Percentiles rank a stretch among this genome's conserved stretches.
Conservation (phyloP, 1,140 invertebrate genomes). For the Leptonema lineaticorne region DNA sequence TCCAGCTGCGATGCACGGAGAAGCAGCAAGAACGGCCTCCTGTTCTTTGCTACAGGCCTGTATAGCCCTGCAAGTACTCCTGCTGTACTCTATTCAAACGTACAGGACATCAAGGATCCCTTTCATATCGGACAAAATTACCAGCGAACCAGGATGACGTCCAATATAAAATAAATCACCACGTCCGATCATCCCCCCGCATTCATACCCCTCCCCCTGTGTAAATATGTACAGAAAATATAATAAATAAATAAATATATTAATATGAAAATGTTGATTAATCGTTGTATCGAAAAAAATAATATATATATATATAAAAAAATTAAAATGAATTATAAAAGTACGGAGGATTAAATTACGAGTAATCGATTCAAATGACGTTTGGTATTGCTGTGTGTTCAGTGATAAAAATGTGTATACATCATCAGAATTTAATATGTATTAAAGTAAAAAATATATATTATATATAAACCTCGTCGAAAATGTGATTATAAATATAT, state of each 20-base stretch:
- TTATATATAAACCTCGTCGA: conserved; percentile 5
- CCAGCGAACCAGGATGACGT: conserved; percentile 8
- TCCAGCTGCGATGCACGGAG: conserved; percentile 39
- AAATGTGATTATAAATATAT: conserved; percentile 17
- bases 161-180: neutral
- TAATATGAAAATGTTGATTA: neutral
- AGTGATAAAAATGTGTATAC: conserved; percentile 15
- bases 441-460: conserved; percentile 23
- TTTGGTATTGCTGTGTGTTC: conserved; percentile 16
- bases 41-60: conserved; percentile 35
- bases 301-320: neutral
- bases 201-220: too few relatives aligned
- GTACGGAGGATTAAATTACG: neutral
- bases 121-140: neutral
- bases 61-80: conserved; percentile 25
- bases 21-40: conserved; percentile 34
- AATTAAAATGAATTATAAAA: neutral
- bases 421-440: conserved; percentile 2
- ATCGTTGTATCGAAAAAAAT: conserved; percentile 5
- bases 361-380: neutral
- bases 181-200: too few relatives aligned
- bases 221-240: too few relatives aligned
- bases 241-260: conserved; percentile 5
- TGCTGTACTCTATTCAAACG: conserved; percentile 20
- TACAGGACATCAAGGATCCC: conserved; percentile 13